These are phyloP conservation scores for Linepithema humile DNA, from an alignment of 1,140 invertebrate genomes.

Conservation along the genomic window DNA sequence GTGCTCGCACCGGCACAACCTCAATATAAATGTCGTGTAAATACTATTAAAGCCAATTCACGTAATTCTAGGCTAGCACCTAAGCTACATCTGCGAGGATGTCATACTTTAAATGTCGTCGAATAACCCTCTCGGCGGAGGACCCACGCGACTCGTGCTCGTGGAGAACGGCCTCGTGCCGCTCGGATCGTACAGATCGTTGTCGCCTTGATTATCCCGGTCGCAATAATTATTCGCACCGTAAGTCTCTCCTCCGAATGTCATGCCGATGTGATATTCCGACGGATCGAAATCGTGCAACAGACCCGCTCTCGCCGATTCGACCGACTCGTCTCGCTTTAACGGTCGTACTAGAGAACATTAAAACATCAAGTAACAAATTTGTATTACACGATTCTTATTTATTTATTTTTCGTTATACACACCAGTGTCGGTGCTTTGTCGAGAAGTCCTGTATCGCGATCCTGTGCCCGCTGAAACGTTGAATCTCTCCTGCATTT, in stretches of 20 bases:
- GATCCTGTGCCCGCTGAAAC: constrained; percentile 81
- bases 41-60: constrained; percentile 34
- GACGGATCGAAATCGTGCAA: constrained; percentile 87
- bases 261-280: constrained; percentile 86
- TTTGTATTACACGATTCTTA: neutral
- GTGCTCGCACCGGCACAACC: no score
- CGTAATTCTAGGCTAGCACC: neutral
- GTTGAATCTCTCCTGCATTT: constrained; percentile 88
- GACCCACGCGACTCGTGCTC: constrained; percentile 83
- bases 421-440: constrained; percentile 85
- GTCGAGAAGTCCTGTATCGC: constrained; percentile 84
- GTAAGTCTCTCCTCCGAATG: constrained; percentile 83
- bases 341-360: constrained; percentile 80
- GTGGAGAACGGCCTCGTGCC: constrained; percentile 72
- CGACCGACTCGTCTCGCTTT: constrained; percentile 84
- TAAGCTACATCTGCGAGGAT: neutral
- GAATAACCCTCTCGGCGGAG: constrained; percentile 92
- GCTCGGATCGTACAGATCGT: constrained; percentile 76
- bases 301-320: constrained; percentile 87
- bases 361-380: neutral
- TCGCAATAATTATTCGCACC: constrained; percentile 82
- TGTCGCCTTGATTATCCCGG: constrained; percentile 77
- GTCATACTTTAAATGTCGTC: constrained; percentile 89
- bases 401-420: neutral
- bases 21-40: constrained; percentile 52